These are phyloP conservation scores for Odontocolon sp. DNA, from an alignment of 2,888 invertebrate species.

Conservation along the genomic window DNA sequence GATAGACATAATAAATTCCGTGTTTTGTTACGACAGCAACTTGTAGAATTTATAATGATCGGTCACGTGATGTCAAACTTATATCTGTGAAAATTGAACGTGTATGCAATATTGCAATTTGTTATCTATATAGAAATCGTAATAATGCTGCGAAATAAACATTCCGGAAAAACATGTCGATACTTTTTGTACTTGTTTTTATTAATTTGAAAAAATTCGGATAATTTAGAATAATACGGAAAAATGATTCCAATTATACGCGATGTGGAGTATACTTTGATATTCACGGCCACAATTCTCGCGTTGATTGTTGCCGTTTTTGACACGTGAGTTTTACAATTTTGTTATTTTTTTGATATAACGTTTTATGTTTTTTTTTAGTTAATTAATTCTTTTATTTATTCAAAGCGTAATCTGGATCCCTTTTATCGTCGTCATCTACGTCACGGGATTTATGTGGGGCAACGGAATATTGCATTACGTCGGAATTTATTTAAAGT, in stretches of 20 bases:
- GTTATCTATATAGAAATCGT: too few relatives aligned
- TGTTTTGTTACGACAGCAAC: too few relatives aligned
- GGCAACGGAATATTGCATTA: constrained; percentile 68
- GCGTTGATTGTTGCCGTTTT: constrained; percentile 53
- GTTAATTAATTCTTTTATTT: neutral
- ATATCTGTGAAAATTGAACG: too few relatives aligned
- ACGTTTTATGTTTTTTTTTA: neutral
- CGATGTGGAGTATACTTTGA: constrained; percentile 43
- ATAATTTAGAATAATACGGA: neutral
- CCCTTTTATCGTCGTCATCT: constrained; percentile 65
- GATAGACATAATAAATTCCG: too few relatives aligned
- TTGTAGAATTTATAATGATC: too few relatives aligned
- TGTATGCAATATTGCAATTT: too few relatives aligned
- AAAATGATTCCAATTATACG: constrained; percentile 41
- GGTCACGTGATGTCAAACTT: too few relatives aligned
- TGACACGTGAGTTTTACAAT: constrained; percentile 52
- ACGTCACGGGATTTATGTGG: constrained; percentile 69
- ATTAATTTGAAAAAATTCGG: neutral
- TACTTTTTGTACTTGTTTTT: too few relatives aligned
- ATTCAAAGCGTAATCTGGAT: constrained; percentile 69
- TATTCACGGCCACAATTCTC: constrained; percentile 40
- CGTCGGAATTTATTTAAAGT: constrained; percentile 58
- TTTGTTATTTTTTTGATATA: neutral
- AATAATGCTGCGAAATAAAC: too few relatives aligned
- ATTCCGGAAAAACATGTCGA: too few relatives aligned